A percentile compares a stretch with the other conserved stretches of the same genome.
Conservation (phyloP, 2,797 vertebrate species). For the Momotus momota region DNA sequence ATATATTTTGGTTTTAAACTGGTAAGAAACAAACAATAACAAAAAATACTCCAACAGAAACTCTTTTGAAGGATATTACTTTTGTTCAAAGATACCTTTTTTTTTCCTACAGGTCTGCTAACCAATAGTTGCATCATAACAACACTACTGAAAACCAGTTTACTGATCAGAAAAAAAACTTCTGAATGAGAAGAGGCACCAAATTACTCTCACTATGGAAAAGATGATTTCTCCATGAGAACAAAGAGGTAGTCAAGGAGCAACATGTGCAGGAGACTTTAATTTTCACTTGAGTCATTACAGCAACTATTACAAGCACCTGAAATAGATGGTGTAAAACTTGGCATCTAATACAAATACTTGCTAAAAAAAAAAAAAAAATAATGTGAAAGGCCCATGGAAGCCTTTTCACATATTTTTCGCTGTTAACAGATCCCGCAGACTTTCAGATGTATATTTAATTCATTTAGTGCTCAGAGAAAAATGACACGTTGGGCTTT, state of each 20-base stretch:
- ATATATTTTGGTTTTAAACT: background rate
- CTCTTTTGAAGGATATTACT: background rate
- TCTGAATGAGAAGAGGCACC: background rate
- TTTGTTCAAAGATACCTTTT: background rate
- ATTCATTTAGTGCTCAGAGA: background rate
- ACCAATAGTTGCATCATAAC: fast-evolving
- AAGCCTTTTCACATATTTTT: background rate
- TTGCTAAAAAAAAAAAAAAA: background rate
- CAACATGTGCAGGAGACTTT: background rate
- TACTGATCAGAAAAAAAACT: background rate
- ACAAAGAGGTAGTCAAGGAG: background rate
- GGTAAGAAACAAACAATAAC: background rate
- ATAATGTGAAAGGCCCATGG: background rate
- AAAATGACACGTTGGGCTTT: background rate
- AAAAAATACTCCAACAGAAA: background rate
- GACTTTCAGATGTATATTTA: background rate
- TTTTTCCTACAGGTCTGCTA: background rate
- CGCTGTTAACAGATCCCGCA: background rate
- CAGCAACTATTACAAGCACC: background rate
- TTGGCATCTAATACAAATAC: background rate
- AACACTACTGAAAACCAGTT: background rate
- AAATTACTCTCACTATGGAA: background rate
- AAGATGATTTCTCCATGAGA: background rate
- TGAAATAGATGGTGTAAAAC: background rate
- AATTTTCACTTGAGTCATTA: background rate